Conservation (phyloP, 92 coral and sea anemone genomes). For the Epizoanthus stellaris region DNA sequence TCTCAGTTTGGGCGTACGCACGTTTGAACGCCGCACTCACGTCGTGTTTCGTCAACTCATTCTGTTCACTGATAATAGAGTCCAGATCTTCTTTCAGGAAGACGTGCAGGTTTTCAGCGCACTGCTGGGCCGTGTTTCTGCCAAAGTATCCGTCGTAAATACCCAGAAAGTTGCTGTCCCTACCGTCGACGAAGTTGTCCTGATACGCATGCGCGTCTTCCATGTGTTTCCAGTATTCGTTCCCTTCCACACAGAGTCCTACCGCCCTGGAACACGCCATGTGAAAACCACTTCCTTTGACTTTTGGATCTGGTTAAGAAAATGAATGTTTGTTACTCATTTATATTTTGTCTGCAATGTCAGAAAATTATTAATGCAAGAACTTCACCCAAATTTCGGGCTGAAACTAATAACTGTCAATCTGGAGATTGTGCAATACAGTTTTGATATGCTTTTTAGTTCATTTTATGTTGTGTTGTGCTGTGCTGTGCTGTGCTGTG, state of each 20-base stretch:
- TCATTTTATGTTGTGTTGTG: too few species aligned
- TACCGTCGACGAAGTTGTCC: slow-evolving; percentile 73
- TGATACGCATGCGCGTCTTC: slow-evolving; percentile 71
- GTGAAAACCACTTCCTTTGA: slow-evolving; percentile 55
- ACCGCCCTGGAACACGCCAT: slow-evolving; percentile 71
- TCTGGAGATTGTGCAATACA: too few species aligned
- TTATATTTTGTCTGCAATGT: not conserved
- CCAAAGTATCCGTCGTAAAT: slow-evolving; percentile 96
- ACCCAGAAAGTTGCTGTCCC: slow-evolving; percentile 72
- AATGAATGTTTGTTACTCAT: not conserved
- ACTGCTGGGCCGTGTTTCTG: slow-evolving; percentile 71
- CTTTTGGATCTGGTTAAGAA: slow-evolving; percentile 60
- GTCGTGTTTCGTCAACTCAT: slow-evolving; percentile 42
- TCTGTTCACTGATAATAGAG: slow-evolving; percentile 29
- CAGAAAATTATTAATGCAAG: too few species aligned
- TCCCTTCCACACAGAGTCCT: slow-evolving; percentile 86
- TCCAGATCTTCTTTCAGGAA: slow-evolving; percentile 72
- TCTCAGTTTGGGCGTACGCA: slow-evolving; percentile 78
- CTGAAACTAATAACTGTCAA: too few species aligned
- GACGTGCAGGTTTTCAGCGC: slow-evolving; percentile 84
- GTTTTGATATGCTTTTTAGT: too few species aligned
- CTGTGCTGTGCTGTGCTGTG: too few species aligned
- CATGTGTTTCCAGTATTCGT: slow-evolving; percentile 78
- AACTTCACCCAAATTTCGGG: too few species aligned
- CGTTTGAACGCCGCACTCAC: slow-evolving; percentile 71